Conservation (phyloP, 2,888 invertebrate species). For the Thalpophila matura region DNA sequence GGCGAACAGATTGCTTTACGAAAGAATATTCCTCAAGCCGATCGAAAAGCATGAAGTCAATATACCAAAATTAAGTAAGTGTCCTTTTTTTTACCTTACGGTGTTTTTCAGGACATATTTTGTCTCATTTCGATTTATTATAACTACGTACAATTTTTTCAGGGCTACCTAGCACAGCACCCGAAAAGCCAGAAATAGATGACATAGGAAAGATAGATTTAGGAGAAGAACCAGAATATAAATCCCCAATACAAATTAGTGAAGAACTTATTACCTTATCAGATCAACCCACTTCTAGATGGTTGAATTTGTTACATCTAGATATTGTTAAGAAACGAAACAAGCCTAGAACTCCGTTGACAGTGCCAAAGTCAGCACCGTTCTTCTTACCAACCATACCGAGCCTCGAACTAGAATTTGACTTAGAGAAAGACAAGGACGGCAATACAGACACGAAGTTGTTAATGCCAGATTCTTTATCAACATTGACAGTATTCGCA, state of each 20-base stretch:
- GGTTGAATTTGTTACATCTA: slow-evolving; percentile 97
- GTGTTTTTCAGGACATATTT: slow-evolving; percentile 1
- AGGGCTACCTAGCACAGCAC: slow-evolving; percentile 86
- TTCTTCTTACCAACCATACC: slow-evolving; percentile 98
- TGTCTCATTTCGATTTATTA: slow-evolving; percentile 65
- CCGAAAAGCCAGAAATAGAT: slow-evolving; percentile 85
- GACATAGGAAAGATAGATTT: slow-evolving; percentile 82
- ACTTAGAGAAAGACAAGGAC: slow-evolving; percentile 89
- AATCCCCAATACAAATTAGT: slow-evolving; percentile 94
- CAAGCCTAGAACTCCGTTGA: slow-evolving; percentile 96
- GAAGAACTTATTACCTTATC: slow-evolving; percentile 96
- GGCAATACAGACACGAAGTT: slow-evolving; percentile 86
- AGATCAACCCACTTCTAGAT: slow-evolving; percentile 95
- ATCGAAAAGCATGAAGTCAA: slow-evolving; percentile 87
- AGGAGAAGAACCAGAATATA: slow-evolving; percentile 91
- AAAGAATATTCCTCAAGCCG: slow-evolving; percentile 94
- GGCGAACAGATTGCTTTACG: slow-evolving; percentile 97
- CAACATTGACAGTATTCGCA: slow-evolving; percentile 93
- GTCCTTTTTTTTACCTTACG: slow-evolving; percentile 3
- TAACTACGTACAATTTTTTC: slow-evolving; percentile 34
- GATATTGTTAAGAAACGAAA: slow-evolving; percentile 97
- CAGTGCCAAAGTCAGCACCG: slow-evolving; percentile 96
- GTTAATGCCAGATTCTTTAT: slow-evolving; percentile 90
- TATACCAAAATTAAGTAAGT: slow-evolving; percentile 84
- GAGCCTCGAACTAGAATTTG: slow-evolving; percentile 95